Conservation (phyloP, 23 tunicate genomes). For the Pegea sp. region DNA sequence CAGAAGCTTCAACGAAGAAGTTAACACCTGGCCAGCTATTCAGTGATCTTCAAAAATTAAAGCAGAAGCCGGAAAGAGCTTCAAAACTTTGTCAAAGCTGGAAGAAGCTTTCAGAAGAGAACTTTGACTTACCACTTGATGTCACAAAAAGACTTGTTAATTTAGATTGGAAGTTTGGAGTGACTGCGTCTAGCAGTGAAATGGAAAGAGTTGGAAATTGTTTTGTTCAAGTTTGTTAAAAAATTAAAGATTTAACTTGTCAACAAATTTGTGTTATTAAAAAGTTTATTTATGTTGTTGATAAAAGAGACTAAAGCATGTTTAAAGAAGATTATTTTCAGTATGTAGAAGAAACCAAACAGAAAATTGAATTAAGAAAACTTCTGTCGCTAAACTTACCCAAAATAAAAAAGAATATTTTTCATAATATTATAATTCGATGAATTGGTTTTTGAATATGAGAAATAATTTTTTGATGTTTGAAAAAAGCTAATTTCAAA, state of each 20-base stretch:
- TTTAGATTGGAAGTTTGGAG: slow-evolving; percentile 80
- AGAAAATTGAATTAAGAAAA: neutral
- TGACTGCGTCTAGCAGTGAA: slow-evolving; percentile 63
- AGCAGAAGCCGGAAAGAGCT: slow-evolving; percentile 12
- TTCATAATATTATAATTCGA: too few species aligned
- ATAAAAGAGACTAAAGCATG: too few species aligned
- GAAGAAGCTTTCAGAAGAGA: slow-evolving; percentile 5
- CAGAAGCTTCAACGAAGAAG: slow-evolving; percentile 22
- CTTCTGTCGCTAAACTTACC: neutral
- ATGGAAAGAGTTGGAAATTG: slow-evolving; percentile 58
- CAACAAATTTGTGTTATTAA: neutral
- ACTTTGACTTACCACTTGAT: neutral
- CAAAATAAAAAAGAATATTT: too few species aligned
- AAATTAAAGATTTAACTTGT: too few species aligned
- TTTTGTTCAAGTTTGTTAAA: slow-evolving; percentile 34
- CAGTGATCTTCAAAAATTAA: slow-evolving; percentile 23
- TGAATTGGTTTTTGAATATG: too few species aligned
- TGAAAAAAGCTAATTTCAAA: too few species aligned
- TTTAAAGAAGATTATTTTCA: too few species aligned
- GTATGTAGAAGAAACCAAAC: too few species aligned
- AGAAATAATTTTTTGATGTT: too few species aligned
- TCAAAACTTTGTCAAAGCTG: slow-evolving; percentile 27
- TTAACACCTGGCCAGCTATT: slow-evolving; percentile 32
- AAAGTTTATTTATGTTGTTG: neutral
- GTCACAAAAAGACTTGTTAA: slow-evolving; percentile 16